Percentiles rank a stretch among this genome's conserved stretches.
Evolutionary conservation across 2,888 invertebrate species (phyloP).

Genomic region (Ormyrus labotus): DNA sequence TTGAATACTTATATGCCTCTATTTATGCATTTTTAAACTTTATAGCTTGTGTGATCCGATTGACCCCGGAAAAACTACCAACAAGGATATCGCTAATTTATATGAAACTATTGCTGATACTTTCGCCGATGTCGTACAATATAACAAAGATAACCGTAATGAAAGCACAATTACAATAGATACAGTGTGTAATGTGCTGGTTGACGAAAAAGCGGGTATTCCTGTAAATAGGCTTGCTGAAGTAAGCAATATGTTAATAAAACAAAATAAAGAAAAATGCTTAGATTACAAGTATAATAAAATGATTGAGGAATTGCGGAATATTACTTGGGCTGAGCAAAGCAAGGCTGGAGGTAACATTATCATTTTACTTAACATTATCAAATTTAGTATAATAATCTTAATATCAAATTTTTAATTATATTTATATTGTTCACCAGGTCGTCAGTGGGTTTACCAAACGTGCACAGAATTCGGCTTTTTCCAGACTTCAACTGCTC

Average conservation of each 20-base stretch:
- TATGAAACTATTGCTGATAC: conserved; percentile 89
- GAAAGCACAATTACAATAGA: conserved; percentile 87
- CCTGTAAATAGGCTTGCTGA: conserved; percentile 84
- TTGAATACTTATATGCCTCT: not conserved
- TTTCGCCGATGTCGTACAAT: conserved; percentile 95
- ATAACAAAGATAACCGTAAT: conserved; percentile 93
- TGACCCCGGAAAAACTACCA: conserved; percentile 79
- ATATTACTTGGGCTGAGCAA: conserved; percentile 80
- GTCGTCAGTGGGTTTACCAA: conserved; percentile 94
- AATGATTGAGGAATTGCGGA: conserved; percentile 83
- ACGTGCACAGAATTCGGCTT: conserved; percentile 98
- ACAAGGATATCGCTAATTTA: conserved; percentile 86
- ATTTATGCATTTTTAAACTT: conserved; percentile 49
- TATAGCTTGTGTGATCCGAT: conserved; percentile 86
- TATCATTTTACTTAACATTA: conserved; percentile 3
- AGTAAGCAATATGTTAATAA: conserved; percentile 84
- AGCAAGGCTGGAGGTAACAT: conserved; percentile 80
- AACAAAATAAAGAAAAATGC: conserved; percentile 83
- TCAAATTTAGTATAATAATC: conserved; percentile 13
- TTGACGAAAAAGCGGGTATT: conserved; percentile 79
- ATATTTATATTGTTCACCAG: conserved; percentile 71
- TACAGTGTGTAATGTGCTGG: conserved; percentile 87
- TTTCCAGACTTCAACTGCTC: conserved; percentile 90
- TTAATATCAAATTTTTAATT: conserved; percentile 12
- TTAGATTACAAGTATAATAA: conserved; percentile 89